phyloP scores from a whole-genome alignment of 2,113 vertebrate genomes.

The Chamaetylas fuelleborni region DNA sequence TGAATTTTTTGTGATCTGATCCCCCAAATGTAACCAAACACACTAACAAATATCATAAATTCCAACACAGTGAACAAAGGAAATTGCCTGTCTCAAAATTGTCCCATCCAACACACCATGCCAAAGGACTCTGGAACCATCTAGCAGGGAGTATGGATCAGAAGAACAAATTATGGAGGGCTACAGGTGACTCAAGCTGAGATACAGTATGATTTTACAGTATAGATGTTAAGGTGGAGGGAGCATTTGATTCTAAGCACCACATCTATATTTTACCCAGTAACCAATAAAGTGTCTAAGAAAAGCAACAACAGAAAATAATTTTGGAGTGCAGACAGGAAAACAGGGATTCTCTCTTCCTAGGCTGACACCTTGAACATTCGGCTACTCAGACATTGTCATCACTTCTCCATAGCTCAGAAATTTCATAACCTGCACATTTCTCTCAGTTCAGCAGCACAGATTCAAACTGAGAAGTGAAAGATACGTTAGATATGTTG shows the following conservation, averaged over 20 bases:
- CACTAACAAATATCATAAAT: background rate
- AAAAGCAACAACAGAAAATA: background rate
- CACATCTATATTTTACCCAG: background rate
- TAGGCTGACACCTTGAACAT: background rate
- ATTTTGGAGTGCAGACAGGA: background rate
- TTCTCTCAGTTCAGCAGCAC: background rate
- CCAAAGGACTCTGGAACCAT: background rate
- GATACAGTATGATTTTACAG: background rate
- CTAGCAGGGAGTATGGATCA: background rate
- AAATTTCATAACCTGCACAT: background rate
- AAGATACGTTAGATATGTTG: background rate
- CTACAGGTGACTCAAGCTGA: background rate
- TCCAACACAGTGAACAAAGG: background rate
- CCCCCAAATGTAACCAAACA: background rate
- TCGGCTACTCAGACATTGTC: background rate
- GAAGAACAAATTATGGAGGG: background rate
- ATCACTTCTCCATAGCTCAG: background rate
- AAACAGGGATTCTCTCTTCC: background rate
- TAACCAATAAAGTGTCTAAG: accelerated
- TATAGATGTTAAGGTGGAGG: background rate
- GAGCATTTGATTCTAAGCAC: background rate
- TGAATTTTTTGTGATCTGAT: background rate
- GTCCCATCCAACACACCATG: background rate
- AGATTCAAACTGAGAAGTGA: background rate
- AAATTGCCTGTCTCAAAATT: background rate